Evolutionary conservation across 2,888 invertebrate species (phyloP), one percentile per base, ranked within the genome.

Genomic region (Bombylius major): DNA sequence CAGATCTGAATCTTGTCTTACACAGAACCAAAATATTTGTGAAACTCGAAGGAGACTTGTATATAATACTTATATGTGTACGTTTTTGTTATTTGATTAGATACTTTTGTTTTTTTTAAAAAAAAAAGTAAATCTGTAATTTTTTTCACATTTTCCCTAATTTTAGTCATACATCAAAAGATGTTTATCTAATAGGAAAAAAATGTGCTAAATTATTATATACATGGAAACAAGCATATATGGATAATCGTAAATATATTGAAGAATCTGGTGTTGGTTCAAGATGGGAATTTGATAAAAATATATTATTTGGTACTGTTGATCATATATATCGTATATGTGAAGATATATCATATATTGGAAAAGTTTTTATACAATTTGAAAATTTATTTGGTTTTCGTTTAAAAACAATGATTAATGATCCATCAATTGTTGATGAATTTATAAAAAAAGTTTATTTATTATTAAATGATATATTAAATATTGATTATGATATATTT

Each of bases 251-350:
- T 12, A 80, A 84, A n/a, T 83, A 83, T 64, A 95, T 95, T 60
- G 95, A 95, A 71, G 72, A 83, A 14, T 87, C 89, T 4, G 92
- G 89, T 0, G 88, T 89, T 62, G 89, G 89, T 34, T 80, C 84
- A 5, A 80, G 95, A 11, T 95, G 95, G 95, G 94, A 95, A 72
- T 96, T 95, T 71, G 89, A 94, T 67, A 84, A 87, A 64, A 82
- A 81, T 13, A 78, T 81, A 47, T 75, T 96, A 39, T 95, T 95
- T 71, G 83, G 83, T 4, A 81, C 83, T 57, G 91, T 93, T 0
- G 91, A 94, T 67, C 93, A 94, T 65, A 87, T 93, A 62, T 83
- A 84, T 4, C 78, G 79, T 9, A 89, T 95, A 11, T 89, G 89
- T 58, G 77, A 79, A 51, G 89, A 94, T 67, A 76, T 95, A 44